phyloP scores from a whole-genome alignment of 2,888 invertebrate species.

The Augiades crinisus region DNA sequence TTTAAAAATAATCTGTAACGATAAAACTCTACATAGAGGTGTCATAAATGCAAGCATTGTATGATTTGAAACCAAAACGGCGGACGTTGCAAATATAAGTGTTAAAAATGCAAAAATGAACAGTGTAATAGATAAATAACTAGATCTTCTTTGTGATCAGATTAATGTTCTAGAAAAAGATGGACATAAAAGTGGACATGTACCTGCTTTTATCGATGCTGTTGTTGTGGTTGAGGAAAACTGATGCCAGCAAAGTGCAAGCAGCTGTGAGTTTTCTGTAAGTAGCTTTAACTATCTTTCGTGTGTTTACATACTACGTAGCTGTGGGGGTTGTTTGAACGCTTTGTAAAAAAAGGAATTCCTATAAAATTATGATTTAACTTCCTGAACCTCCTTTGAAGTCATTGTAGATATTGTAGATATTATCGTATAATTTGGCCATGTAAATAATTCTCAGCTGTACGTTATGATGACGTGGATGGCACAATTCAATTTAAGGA shows the following conservation, averaged over 20 bases:
- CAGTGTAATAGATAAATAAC: background rate
- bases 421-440: too few relatives aligned
- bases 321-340: too few relatives aligned
- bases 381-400: too few relatives aligned
- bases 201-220: conserved; percentile 41
- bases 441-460: too few relatives aligned
- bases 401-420: too few relatives aligned
- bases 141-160: background rate
- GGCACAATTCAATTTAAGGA: too few relatives aligned
- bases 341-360: too few relatives aligned
- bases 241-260: conserved; percentile 56
- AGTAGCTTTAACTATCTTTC: conserved; percentile 41
- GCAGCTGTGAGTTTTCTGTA: conserved; percentile 70
- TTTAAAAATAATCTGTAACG: too few relatives aligned
- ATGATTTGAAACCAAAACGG: background rate
- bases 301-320: too few relatives aligned
- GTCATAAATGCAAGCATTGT: conserved; percentile 11
- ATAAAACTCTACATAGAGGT: too few relatives aligned
- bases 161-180: conserved; percentile 34
- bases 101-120: background rate
- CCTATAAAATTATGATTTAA: too few relatives aligned
- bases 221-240: conserved; percentile 39
- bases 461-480: too few relatives aligned
- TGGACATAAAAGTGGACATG: conserved; percentile 41
- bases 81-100: conserved; percentile 15